Evolutionary conservation across 2,888 invertebrate species (phyloP).

Genomic region (Phortica magna): DNA sequence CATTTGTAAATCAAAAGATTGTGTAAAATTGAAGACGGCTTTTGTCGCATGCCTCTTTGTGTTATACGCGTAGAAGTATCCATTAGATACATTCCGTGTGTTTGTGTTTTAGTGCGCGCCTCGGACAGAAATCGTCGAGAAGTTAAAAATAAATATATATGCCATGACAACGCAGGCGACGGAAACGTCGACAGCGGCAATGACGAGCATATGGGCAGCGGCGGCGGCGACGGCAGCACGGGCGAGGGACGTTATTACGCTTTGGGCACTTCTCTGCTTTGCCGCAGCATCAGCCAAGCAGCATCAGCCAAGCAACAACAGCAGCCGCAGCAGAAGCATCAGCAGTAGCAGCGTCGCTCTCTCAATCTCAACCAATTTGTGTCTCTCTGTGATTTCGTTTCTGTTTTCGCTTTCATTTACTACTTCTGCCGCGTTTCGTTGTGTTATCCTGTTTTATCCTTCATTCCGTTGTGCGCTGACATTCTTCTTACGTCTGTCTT

Average conservation of each 20-base stretch:
- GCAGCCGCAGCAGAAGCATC: neutral
- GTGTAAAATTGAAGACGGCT: neutral
- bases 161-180: conserved; percentile 50
- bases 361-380: neutral
- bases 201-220: conserved; percentile 7
- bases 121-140: conserved; percentile 63
- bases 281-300: neutral
- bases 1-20: neutral
- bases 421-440: conserved; percentile 8
- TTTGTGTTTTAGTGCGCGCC: conserved; percentile 46
- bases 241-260: conserved; percentile 8
- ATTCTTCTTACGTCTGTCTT: conserved; percentile 24
- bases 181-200: neutral
- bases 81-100: conserved; percentile 37
- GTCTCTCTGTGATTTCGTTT: conserved; percentile 10
- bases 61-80: conserved; percentile 5
- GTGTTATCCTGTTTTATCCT: conserved; percentile 22
- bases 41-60: neutral
- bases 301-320: neutral
- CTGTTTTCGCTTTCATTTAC: conserved; percentile 28
- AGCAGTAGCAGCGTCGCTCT: neutral
- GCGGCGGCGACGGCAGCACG: conserved; percentile 21
- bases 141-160: conserved; percentile 69
- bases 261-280: conserved; percentile 1
- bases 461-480: conserved; percentile 26